Evolutionary conservation across 2,113 vertebrate species (phyloP).

Genomic region (Progne subis): DNA sequence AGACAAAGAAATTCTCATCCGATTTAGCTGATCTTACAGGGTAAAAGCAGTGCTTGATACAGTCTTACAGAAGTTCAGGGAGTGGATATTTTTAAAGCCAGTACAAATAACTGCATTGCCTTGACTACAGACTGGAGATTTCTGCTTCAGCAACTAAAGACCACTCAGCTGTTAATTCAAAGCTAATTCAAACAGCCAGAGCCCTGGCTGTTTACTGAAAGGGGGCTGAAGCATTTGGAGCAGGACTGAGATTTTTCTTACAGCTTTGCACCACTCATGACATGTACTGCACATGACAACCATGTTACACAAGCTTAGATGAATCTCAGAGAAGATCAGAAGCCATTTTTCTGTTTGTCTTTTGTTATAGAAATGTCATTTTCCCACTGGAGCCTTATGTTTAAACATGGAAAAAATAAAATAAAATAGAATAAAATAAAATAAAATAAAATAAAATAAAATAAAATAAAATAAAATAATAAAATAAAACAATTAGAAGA

Average conservation of each 20-base stretch:
- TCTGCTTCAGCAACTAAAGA: background rate
- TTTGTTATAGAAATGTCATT: background rate
- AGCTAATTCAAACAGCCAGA: slow-evolving; percentile 1
- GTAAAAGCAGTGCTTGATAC: background rate
- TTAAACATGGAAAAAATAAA: background rate
- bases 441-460: background rate
- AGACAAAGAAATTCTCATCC: background rate
- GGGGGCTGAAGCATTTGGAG: background rate
- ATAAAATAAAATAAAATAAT: background rate
- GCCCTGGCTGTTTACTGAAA: background rate
- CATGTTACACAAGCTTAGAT: background rate
- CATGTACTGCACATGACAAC: background rate
- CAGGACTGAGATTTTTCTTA: background rate
- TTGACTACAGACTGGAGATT: background rate
- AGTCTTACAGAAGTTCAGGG: background rate
- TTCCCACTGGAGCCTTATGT: background rate
- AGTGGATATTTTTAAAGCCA: slow-evolving; percentile 2
- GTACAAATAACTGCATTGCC: background rate
- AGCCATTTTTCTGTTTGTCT: background rate
- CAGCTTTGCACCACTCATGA: background rate
- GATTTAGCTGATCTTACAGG: background rate
- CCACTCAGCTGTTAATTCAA: slow-evolving; percentile 9
- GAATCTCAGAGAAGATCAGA: background rate
- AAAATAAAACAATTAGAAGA: background rate
- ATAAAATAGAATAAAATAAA: background rate